A percentile compares a stretch with the other conserved stretches of the same genome.
Evolutionary conservation across 2,113 vertebrate species (phyloP).

Genomic region (Phylloscopus whistleri): DNA sequence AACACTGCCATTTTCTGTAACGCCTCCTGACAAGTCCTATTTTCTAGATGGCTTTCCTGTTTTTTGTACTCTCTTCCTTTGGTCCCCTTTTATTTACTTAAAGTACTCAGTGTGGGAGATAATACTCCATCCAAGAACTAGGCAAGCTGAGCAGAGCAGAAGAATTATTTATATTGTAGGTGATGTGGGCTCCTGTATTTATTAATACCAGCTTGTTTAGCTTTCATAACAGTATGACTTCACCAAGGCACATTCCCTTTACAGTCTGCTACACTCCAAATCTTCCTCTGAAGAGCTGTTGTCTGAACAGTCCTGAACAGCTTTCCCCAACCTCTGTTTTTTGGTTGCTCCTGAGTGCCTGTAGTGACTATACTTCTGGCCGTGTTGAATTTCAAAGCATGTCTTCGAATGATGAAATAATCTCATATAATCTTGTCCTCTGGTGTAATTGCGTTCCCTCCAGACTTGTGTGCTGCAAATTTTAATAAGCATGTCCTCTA

Average conservation of each 20-base stretch:
- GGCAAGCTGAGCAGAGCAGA: neutral
- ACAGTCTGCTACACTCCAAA: neutral
- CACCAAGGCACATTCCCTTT: neutral
- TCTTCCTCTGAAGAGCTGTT: neutral
- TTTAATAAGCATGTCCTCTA: constrained; percentile 16
- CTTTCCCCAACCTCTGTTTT: neutral
- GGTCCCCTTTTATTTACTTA: neutral
- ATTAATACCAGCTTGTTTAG: neutral
- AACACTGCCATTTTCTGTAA: neutral
- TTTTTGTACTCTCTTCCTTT: neutral
- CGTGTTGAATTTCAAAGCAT: constrained; percentile 30
- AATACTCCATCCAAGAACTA: neutral
- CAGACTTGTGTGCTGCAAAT: neutral
- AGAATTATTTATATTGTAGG: neutral
- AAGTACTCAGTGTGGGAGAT: neutral
- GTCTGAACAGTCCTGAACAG: neutral
- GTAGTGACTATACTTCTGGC: neutral
- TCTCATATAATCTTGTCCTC: constrained; percentile 28
- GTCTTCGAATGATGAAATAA: constrained; percentile 39
- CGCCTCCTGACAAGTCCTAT: neutral
- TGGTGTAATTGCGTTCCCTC: neutral
- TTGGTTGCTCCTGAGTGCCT: neutral
- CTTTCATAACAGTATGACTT: neutral
- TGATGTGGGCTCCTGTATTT: neutral
- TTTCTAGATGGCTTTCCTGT: neutral